Percentiles rank a stretch among this genome's conserved stretches.
These are phyloP conservation scores for Andrena dorsata DNA, from an alignment of 2,888 invertebrate species.

Conservation along the genomic window DNA sequence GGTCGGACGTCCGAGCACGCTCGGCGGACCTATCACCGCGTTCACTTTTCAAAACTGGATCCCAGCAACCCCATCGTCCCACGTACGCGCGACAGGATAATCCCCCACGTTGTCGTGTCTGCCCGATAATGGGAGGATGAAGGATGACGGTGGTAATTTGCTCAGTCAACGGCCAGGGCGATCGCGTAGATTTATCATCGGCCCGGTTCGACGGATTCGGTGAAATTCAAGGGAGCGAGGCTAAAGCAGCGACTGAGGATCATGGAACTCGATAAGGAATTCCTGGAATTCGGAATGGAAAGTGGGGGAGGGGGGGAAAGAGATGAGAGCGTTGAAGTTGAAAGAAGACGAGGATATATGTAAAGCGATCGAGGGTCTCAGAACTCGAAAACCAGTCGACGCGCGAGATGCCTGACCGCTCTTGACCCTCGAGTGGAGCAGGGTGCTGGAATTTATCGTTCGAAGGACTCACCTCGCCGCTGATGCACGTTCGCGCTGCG, in stretches of 20 bases:
- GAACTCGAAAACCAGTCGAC: constrained; percentile 59
- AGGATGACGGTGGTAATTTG: constrained; percentile 60
- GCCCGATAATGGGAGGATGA: constrained; percentile 49
- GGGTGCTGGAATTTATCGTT: constrained; percentile 62
- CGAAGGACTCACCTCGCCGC: constrained; percentile 67
- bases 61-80: constrained; percentile 1
- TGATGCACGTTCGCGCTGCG: constrained; percentile 45
- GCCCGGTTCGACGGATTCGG: constrained; percentile 3
- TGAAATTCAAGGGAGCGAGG: background rate
- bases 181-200: constrained; percentile 52
- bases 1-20: background rate
- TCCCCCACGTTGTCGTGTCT: constrained; percentile 17
- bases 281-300: background rate
- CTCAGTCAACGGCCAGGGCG: constrained; percentile 46
- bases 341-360: background rate
- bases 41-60: constrained; percentile 21
- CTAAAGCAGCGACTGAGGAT: background rate
- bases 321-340: background rate
- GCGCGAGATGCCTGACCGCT: constrained; percentile 70
- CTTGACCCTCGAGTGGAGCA: constrained; percentile 65
- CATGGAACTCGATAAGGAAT: background rate
- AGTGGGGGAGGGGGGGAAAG: too few relatives aligned
- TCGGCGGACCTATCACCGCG: background rate
- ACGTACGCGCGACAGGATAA: constrained; percentile 18
- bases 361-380: background rate